phyloP scores from a whole-genome alignment of 2,113 vertebrate genomes.

The Microtus oregoni region DNA sequence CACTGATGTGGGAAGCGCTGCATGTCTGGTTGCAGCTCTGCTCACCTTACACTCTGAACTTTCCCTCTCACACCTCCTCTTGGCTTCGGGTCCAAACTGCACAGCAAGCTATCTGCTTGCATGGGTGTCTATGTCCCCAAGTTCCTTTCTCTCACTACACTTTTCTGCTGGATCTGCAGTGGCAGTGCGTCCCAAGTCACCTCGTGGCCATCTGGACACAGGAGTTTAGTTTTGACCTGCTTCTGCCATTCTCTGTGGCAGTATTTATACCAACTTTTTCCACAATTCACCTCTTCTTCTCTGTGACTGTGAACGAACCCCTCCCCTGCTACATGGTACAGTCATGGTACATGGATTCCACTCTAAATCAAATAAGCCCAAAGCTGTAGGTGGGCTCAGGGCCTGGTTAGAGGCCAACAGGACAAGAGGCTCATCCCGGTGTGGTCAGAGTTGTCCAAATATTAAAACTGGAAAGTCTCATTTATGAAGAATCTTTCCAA shows the following conservation, averaged over 20 bases:
- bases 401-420: background rate
- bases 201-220: background rate
- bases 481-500: background rate
- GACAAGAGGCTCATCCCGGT: background rate
- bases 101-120: background rate
- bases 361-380: background rate
- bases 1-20: fast-evolving
- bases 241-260: background rate
- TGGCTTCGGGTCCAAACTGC: background rate
- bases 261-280: background rate
- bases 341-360: background rate
- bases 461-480: background rate
- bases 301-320: background rate
- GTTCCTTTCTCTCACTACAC: background rate
- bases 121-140: background rate
- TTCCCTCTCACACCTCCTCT: background rate
- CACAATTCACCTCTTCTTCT: background rate
- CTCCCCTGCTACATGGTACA: background rate
- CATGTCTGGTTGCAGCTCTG: fast-evolving
- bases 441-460: background rate
- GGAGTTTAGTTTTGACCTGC: background rate
- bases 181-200: background rate
- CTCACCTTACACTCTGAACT: background rate
- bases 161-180: background rate
- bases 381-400: background rate